These are phyloP conservation scores for Heptranchias perlo DNA, from an alignment of 2,113 vertebrate species.

Conservation along the genomic window DNA sequence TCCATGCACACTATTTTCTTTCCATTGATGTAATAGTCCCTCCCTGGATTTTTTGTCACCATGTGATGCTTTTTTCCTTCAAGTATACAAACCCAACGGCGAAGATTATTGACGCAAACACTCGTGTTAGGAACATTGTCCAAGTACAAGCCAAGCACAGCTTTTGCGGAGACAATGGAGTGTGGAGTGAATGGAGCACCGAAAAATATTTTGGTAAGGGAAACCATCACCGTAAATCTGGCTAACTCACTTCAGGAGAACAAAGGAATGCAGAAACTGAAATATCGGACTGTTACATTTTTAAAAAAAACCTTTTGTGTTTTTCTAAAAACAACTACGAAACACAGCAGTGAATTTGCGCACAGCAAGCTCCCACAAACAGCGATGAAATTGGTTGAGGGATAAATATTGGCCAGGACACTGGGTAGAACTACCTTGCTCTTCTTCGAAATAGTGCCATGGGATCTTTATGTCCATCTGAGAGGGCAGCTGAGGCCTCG, in stretches of 20 bases:
- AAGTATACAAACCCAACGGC: neutral
- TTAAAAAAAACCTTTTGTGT: neutral
- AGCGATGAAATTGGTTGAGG: neutral
- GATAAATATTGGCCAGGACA: neutral
- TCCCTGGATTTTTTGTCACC: neutral
- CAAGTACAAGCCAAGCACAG: conserved; percentile 47
- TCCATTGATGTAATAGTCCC: neutral
- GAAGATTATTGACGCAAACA: neutral
- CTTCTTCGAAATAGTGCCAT: neutral
- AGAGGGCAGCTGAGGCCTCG: too few species aligned
- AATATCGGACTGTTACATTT: neutral
- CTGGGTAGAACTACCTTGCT: neutral
- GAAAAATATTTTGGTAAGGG: conserved; percentile 47
- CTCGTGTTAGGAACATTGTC: conserved; percentile 42
- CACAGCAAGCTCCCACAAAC: neutral
- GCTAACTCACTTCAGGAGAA: too few species aligned
- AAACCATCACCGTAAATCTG: too few species aligned
- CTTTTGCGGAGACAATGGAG: conserved; percentile 37
- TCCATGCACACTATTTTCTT: neutral
- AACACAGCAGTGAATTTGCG: neutral
- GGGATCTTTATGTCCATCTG: neutral
- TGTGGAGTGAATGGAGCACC: conserved; percentile 53
- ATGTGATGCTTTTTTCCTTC: neutral
- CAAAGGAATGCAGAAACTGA: neutral
- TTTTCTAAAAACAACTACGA: neutral